These are phyloP conservation scores for Tetragnatha versicolor DNA, from an alignment of 1,140 invertebrate species.

Conservation along the genomic window DNA sequence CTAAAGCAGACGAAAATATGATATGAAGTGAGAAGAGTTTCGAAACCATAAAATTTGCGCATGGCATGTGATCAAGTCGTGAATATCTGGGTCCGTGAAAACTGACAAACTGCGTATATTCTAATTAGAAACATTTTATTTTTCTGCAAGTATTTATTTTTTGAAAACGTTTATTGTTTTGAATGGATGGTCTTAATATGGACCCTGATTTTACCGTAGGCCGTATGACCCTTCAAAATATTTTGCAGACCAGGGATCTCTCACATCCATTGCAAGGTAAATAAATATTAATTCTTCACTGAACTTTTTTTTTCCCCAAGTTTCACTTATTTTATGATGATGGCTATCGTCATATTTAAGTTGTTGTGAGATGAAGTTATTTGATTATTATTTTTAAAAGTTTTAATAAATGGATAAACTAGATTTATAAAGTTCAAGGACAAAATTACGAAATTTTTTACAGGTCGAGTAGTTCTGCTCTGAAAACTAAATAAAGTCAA, in stretches of 20 bases:
- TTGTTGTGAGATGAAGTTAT: too few relatives aligned
- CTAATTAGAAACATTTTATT: neutral
- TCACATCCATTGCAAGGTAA: conserved; percentile 27
- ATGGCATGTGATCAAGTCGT: conserved; percentile 31
- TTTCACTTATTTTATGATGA: too few relatives aligned
- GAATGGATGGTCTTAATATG: conserved; percentile 24
- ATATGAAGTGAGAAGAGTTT: neutral
- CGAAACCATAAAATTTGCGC: conserved; percentile 5
- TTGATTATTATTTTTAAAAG: too few relatives aligned
- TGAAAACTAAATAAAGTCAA: too few relatives aligned
- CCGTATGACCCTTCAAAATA: conserved; percentile 31
- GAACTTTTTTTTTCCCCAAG: too few relatives aligned
- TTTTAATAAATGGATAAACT: too few relatives aligned
- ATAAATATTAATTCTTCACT: neutral
- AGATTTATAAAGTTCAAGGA: too few relatives aligned
- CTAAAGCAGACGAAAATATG: too few relatives aligned
- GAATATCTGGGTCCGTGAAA: neutral
- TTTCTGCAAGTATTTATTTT: neutral
- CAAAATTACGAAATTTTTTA: too few relatives aligned
- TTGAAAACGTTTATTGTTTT: neutral
- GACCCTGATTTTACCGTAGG: conserved; percentile 9
- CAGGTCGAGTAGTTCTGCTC: too few relatives aligned
- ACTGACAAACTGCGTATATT: conserved; percentile 7
- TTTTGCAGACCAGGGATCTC: neutral
- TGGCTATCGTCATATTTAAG: too few relatives aligned